Evolutionary conservation across 2,113 vertebrate genomes (phyloP), one percentile per base, ranked within the genome.

Genomic region (Astur gentilis): DNA sequence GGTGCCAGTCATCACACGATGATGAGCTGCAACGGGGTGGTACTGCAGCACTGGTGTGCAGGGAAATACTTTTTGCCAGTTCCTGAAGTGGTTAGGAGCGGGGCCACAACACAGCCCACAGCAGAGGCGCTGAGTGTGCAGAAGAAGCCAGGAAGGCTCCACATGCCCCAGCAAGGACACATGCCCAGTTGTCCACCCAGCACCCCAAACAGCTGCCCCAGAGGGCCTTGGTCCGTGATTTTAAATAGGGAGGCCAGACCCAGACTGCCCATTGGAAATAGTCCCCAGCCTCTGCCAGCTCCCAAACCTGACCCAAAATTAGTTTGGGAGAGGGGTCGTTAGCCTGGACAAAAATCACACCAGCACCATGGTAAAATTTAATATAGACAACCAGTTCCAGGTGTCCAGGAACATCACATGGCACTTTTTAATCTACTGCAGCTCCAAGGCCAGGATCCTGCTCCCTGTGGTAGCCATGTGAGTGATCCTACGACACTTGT

Each of bases 201-300:
- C 7, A 82, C 6, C 20, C 29, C 4, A 1, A 11, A 5, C 22
- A 58, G 34, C 61, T 52, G 13, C 11, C 34, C 19, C 19, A 49
- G n/a, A 50, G 3, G 17, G 6, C 11, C 26, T 31, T 1, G 0
- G 25, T 45, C 40, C 0, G 0, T 55, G 11, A 9, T 42, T 19
- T 13, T 42, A 32, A 84, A 64, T 26, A 5, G 2, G 22, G 18
- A 75, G 16, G 18, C 13, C 21, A 50, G 32, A 40, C 23, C 22
- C 75, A 65, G n/a, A 23, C 6, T 52, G 36, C 16, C 19, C 32
- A 18, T 26, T 38, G 25, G 17, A 55, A 76, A n/a, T 3, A 1
- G n/a, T 64, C 16, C 23, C 20, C 34, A 57, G 47, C 19, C 27
- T 22, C 16, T 34, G 29, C 10, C 22, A 40, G 17, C 20, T 76